phyloP scores from a whole-genome alignment of 1,140 invertebrate genomes.

The Cotesia chilonis region DNA sequence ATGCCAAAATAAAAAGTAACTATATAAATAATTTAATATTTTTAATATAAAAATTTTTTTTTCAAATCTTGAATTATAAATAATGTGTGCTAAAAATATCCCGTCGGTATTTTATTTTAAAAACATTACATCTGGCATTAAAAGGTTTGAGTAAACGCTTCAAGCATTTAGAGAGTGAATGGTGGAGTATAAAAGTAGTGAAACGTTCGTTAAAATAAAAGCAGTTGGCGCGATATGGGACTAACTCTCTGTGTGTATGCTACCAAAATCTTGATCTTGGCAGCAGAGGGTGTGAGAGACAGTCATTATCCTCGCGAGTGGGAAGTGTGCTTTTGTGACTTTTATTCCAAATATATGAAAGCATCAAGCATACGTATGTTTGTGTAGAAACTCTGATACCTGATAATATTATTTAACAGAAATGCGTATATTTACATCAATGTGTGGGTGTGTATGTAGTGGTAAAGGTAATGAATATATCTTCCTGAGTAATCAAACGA shows the following conservation, averaged over 20 bases:
- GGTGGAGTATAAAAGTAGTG: neutral
- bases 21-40: too few relatives aligned
- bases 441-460: neutral
- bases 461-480: neutral
- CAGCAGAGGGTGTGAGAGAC: constrained; percentile 3
- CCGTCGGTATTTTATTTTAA: too few relatives aligned
- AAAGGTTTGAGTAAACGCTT: constrained; percentile 15
- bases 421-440: neutral
- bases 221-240: neutral
- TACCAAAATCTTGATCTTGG: constrained; percentile 26
- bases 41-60: too few relatives aligned
- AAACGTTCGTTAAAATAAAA: neutral
- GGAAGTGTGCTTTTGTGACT: constrained; percentile 17
- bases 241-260: neutral
- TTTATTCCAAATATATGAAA: neutral
- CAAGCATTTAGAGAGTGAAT: constrained; percentile 10
- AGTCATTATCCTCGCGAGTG: constrained; percentile 22
- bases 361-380: too few relatives aligned
- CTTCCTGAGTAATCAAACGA: too few relatives aligned
- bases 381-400: too few relatives aligned
- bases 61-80: too few relatives aligned
- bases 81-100: too few relatives aligned
- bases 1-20: too few relatives aligned
- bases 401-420: too few relatives aligned
- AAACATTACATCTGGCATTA: neutral